phyloP scores from a whole-genome alignment of 92 coral and sea anemone species.

The Metridium senile region DNA sequence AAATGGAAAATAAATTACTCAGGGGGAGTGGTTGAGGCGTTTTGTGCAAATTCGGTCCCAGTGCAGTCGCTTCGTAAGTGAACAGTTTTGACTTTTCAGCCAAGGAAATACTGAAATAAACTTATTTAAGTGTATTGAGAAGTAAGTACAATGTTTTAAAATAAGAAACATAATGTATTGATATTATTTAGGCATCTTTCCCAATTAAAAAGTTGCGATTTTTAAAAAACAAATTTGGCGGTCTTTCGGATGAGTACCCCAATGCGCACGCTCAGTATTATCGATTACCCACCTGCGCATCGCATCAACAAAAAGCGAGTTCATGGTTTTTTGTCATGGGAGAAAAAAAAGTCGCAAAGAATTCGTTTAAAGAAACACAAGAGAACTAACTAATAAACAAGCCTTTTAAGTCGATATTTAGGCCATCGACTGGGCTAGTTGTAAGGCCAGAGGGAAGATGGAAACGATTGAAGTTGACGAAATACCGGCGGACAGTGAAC shows the following conservation, averaged over 20 bases:
- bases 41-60: not conserved
- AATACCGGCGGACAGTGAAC: conserved; percentile 43
- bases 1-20: not conserved
- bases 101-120: not conserved
- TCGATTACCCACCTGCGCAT: conserved; percentile 72
- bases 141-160: not conserved
- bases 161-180: not conserved
- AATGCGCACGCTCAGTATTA: conserved; percentile 73
- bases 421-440: conserved; percentile 29
- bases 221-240: conserved; percentile 35
- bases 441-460: conserved; percentile 26
- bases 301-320: conserved; percentile 82
- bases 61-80: not conserved
- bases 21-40: conserved; percentile 2
- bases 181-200: not conserved
- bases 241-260: conserved; percentile 24
- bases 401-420: conserved; percentile 3
- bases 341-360: conserved; percentile 37
- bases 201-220: not conserved
- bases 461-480: conserved; percentile 44
- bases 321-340: conserved; percentile 40
- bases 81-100: not conserved
- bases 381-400: conserved; percentile 14
- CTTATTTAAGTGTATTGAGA: not conserved
- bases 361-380: conserved; percentile 23